These are phyloP conservation scores for Scopus umbretta DNA, from an alignment of 2,113 vertebrate genomes.

Conservation along the genomic window DNA sequence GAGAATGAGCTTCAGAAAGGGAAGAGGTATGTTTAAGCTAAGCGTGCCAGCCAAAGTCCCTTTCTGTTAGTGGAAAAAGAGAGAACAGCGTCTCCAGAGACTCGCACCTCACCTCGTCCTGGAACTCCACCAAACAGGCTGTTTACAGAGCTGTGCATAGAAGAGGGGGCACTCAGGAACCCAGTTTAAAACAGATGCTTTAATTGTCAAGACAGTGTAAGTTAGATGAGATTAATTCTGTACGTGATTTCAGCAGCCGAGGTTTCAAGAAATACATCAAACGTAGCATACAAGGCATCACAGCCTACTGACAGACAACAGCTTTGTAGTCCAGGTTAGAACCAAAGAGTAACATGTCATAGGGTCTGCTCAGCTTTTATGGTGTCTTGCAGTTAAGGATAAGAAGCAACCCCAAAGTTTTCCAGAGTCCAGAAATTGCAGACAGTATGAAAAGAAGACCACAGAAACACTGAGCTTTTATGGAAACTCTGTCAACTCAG, in stretches of 20 bases:
- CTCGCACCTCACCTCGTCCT: neutral
- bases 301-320: neutral
- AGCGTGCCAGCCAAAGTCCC: neutral
- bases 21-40: neutral
- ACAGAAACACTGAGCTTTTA: neutral
- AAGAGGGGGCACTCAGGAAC: neutral
- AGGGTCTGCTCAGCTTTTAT: neutral
- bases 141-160: neutral
- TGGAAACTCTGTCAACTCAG: neutral
- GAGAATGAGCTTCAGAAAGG: too few species aligned
- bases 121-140: neutral
- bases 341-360: neutral
- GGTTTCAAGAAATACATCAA: neutral
- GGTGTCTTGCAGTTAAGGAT: neutral
- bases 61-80: neutral
- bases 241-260: neutral
- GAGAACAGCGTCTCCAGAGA: neutral
- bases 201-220: neutral
- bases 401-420: neutral
- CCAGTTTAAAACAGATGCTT: neutral
- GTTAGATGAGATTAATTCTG: neutral
- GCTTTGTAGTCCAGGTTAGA: neutral
- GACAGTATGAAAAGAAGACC: neutral
- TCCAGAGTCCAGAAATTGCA: neutral
- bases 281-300: neutral